phyloP scores from a whole-genome alignment of 2,888 invertebrate species.

The Epinotia bilunana region DNA sequence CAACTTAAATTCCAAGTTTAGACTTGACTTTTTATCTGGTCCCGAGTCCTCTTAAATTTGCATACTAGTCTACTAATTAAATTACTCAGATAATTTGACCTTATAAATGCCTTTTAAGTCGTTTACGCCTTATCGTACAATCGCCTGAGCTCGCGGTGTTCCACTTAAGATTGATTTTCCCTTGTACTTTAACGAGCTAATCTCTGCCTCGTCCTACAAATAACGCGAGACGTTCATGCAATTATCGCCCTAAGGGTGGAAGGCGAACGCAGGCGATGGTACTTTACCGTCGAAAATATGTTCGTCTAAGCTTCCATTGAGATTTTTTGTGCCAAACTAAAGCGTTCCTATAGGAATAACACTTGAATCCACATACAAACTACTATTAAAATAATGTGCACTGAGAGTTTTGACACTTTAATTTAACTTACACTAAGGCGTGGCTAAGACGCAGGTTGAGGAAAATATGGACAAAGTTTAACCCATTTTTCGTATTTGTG shows the following conservation, averaged over 20 bases:
- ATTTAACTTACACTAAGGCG: neutral
- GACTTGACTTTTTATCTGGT: no score
- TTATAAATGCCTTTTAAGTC: neutral
- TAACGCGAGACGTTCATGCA: no score
- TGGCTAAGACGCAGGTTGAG: constrained; percentile 11
- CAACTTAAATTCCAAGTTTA: no score
- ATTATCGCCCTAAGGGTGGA: no score
- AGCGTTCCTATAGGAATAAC: constrained; percentile 43
- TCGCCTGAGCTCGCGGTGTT: neutral
- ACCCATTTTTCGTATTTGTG: neutral
- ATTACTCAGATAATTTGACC: neutral
- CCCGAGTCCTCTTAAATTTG: no score
- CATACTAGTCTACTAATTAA: no score
- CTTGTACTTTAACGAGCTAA: no score
- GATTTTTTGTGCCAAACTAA: constrained; percentile 53
- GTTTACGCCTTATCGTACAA: neutral
- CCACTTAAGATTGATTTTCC: no score
- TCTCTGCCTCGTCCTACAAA: no score
- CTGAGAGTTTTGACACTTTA: constrained; percentile 16
- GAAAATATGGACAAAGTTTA: neutral
- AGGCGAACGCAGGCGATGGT: no score
- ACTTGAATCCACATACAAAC: constrained; percentile 15
- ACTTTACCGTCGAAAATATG: neutral
- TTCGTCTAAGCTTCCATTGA: constrained; percentile 49
- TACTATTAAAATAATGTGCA: constrained; percentile 24